Percentiles rank a stretch among this genome's conserved stretches.
Conservation (phyloP, 2,113 vertebrate species). For the Maccullochella peelii region DNA sequence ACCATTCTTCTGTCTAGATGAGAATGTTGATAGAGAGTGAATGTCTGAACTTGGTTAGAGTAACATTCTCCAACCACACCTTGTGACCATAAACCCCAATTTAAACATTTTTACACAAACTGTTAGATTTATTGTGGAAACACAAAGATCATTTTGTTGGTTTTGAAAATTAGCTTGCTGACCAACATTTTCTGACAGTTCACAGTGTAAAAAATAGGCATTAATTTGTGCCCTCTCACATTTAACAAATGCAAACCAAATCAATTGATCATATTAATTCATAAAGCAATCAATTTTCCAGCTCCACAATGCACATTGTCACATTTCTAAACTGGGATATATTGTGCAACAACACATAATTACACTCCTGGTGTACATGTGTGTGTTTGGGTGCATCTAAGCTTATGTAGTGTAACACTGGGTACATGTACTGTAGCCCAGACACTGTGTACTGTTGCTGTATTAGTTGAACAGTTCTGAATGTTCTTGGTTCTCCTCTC, state of each 20-base stretch:
- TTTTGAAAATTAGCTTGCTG: background rate
- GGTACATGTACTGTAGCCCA: background rate
- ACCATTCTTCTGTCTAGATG: background rate
- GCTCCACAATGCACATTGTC: background rate
- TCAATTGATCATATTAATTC: background rate
- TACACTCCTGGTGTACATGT: background rate
- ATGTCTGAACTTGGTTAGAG: background rate
- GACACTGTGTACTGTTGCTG: constrained; percentile 14
- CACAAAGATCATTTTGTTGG: background rate
- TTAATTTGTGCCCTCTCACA: background rate
- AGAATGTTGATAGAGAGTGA: background rate
- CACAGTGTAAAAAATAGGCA: background rate
- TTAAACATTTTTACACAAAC: background rate
- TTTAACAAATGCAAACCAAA: background rate
- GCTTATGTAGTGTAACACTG: background rate
- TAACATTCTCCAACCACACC: background rate
- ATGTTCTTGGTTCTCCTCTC: constrained; percentile 26
- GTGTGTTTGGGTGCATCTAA: background rate
- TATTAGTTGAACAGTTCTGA: constrained; percentile 37
- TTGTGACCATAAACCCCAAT: background rate
- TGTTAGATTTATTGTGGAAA: background rate
- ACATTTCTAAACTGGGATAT: background rate
- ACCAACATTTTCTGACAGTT: background rate
- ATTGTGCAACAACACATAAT: background rate
- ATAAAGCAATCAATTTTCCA: background rate